phyloP scores from a whole-genome alignment of 2,113 vertebrate species.

The Rhineura floridana region DNA sequence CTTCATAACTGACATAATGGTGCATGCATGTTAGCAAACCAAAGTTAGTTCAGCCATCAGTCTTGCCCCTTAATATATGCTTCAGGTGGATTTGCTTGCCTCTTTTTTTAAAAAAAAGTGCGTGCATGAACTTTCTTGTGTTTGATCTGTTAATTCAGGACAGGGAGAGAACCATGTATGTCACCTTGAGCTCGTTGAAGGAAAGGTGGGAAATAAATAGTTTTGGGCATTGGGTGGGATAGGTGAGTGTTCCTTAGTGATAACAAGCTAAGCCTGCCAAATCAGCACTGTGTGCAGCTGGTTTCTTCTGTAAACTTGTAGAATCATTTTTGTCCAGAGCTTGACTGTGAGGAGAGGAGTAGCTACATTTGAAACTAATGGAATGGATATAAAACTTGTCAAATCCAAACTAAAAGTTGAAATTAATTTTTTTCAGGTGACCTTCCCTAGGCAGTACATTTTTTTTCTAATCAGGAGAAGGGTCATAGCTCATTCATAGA shows the following conservation, averaged over 20 bases:
- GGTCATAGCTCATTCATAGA: no score
- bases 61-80: background rate
- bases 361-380: background rate
- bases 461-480: no score
- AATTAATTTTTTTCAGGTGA: no score
- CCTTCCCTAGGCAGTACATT: background rate
- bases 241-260: background rate
- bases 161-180: no score
- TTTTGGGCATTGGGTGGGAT: background rate
- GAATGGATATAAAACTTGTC: no score
- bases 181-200: no score
- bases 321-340: no score
- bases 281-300: background rate
- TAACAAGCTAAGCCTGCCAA: background rate
- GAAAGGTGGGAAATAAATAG: background rate
- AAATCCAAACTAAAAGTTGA: no score
- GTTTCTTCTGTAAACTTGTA: no score
- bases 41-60: background rate
- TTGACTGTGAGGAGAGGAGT: background rate
- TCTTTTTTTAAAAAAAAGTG: background rate
- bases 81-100: background rate
- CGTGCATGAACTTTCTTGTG: background rate
- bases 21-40: background rate
- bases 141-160: background rate
- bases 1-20: background rate